These are phyloP conservation scores for Calliscelio sp. DNA, from an alignment of 2,888 invertebrate genomes.

Conservation along the genomic window DNA sequence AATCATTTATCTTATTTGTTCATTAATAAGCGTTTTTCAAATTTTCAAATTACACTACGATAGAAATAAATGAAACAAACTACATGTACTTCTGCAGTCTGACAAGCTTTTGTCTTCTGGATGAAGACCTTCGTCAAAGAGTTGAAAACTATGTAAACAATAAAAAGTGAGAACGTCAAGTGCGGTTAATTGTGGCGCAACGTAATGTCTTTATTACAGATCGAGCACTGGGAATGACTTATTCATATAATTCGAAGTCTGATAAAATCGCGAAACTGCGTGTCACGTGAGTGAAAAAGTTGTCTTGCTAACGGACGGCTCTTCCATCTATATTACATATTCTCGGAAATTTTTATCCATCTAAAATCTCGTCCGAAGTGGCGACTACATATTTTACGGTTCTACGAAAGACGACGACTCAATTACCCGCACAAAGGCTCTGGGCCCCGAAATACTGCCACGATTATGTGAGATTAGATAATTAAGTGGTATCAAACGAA, in stretches of 20 bases:
- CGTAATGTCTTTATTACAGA: slow-evolving; percentile 61
- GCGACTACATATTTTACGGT: slow-evolving; percentile 71
- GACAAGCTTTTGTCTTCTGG: too few relatives aligned
- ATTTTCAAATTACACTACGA: too few relatives aligned
- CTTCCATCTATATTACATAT: slow-evolving; percentile 68
- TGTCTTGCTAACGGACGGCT: slow-evolving; percentile 48
- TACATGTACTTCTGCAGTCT: too few relatives aligned
- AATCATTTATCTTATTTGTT: too few relatives aligned
- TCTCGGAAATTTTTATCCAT: slow-evolving; percentile 72
- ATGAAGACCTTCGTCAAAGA: too few relatives aligned
- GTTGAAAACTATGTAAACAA: slow-evolving; percentile 14
- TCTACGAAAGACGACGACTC: slow-evolving; percentile 74
- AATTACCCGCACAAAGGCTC: slow-evolving; percentile 67
- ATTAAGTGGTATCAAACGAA: slow-evolving; percentile 65
- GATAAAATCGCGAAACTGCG: slow-evolving; percentile 69
- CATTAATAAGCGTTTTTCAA: too few relatives aligned
- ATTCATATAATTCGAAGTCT: slow-evolving; percentile 64
- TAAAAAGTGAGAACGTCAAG: slow-evolving; percentile 22
- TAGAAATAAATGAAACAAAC: too few relatives aligned
- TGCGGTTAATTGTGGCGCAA: slow-evolving; percentile 51
- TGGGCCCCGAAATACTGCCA: slow-evolving; percentile 38
- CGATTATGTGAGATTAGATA: slow-evolving; percentile 70
- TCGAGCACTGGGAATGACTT: slow-evolving; percentile 58
- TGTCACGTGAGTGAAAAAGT: slow-evolving; percentile 67
- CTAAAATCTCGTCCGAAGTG: slow-evolving; percentile 70